phyloP scores from a whole-genome alignment of 2,113 vertebrate species.

The Spheniscus mendiculus region DNA sequence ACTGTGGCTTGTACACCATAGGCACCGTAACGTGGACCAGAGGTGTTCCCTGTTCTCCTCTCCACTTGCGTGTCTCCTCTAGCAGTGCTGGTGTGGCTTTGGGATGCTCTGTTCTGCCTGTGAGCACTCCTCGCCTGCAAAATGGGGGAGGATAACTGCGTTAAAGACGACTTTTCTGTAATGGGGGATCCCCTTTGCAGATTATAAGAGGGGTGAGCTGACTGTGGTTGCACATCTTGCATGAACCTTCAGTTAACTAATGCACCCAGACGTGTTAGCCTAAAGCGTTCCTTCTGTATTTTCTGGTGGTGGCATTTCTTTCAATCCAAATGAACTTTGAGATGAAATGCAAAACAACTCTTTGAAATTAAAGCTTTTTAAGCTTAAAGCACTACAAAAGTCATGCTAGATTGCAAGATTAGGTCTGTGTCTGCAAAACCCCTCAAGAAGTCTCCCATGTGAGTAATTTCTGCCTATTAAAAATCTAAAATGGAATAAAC shows the following conservation, averaged over 20 bases:
- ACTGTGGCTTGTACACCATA: accelerated
- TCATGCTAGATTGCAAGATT: background rate
- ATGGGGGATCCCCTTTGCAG: background rate
- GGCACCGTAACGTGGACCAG: background rate
- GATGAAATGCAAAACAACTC: background rate
- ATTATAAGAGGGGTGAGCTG: background rate
- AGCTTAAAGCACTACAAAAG: background rate
- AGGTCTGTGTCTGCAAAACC: background rate
- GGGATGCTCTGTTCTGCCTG: background rate
- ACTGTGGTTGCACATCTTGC: background rate
- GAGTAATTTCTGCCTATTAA: background rate
- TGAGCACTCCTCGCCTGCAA: accelerated
- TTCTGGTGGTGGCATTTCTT: background rate
- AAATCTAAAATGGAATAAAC: background rate
- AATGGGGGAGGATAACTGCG: accelerated
- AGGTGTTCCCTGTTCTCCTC: background rate
- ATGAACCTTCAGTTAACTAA: background rate
- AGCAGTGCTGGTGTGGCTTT: background rate
- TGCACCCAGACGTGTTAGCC: accelerated
- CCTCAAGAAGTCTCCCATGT: background rate
- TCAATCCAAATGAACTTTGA: background rate
- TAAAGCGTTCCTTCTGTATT: background rate
- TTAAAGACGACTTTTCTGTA: background rate
- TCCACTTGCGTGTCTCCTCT: background rate
- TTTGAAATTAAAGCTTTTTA: background rate